Conservation (phyloP, 2,888 invertebrate species). For the Galerucella calmariensis region DNA sequence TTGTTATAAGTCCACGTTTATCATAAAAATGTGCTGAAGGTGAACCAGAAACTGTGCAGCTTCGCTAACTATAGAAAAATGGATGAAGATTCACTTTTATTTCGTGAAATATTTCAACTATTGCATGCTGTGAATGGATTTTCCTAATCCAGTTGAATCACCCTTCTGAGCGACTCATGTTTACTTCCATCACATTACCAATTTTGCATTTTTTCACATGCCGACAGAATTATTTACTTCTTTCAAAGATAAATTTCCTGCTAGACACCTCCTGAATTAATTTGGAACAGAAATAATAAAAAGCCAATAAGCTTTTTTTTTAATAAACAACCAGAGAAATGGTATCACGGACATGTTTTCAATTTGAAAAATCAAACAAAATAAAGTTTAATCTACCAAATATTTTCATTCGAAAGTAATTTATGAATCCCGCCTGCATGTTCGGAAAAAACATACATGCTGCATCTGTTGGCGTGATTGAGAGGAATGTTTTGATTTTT, state of each 20-base stretch:
- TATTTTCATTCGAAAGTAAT: slow-evolving; percentile 16
- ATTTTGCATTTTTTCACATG: not conserved
- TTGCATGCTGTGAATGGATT: too few relatives aligned
- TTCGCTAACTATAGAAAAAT: too few relatives aligned
- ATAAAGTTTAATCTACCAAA: slow-evolving; percentile 12
- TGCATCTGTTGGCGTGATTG: slow-evolving; percentile 21
- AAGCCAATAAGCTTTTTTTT: not conserved
- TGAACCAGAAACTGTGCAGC: too few relatives aligned
- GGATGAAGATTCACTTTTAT: too few relatives aligned
- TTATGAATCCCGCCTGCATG: slow-evolving; percentile 1
- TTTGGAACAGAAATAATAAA: not conserved
- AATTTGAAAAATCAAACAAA: slow-evolving; percentile 18
- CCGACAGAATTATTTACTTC: not conserved
- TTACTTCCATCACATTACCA: not conserved
- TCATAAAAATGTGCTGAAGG: too few relatives aligned
- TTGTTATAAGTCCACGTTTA: too few relatives aligned
- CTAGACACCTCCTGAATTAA: not conserved
- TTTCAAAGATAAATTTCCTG: not conserved
- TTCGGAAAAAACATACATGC: slow-evolving; percentile 2
- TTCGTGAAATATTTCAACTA: too few relatives aligned
- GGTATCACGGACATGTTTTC: slow-evolving; percentile 11
- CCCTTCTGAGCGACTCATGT: not conserved
- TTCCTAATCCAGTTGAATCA: too few relatives aligned
- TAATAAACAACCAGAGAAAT: not conserved
- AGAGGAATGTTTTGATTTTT: slow-evolving; percentile 31